Evolutionary conservation across 92 coral and sea anemone genomes (phyloP), one percentile per base, ranked within the genome.

Genomic region (Desmophyllum pertusum): DNA sequence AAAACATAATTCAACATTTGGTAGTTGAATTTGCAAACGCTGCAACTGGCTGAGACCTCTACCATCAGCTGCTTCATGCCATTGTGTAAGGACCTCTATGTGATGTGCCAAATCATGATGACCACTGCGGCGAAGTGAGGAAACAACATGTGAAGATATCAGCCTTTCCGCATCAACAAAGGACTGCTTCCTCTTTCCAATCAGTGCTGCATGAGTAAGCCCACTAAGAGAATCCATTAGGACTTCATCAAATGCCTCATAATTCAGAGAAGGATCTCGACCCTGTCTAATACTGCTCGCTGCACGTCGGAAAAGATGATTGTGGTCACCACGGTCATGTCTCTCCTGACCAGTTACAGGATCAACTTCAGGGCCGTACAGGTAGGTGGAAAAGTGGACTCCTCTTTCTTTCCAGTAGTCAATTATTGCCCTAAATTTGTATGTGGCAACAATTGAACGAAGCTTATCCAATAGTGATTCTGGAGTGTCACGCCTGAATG

Each of bases 21-120:
- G 23, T 68, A 48, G 40, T 45, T 73, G 62, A 45, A 73, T 17
- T 25, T 13, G 40, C 36, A n/a, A 73, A 1, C 76, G 7, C 11
- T 78, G 41, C 8, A 88, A 81, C 75, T 91, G 94, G 19, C 48
- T 53, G 15, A 90, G 33, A 10, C 94, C 86, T 27, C 91, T 61
- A 18, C 91, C 91, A 87, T 91, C 94, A n/a, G 87, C 11, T 2
- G 94, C 81, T 35, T 87, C 89, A 83, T 91, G 94, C 94, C 94
- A 91, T 27, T 84, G 43, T 0, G 89, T 87, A 7, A 87, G 11
- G 25, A 84, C 61, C 30, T 70, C 38, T 10, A 91, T 87, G 43
- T 33, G 68, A 6, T 68, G 15, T 5, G 89, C 94, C n/a, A 15
- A 23, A 59, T 87, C 91, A 41, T 0, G 61, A 5, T 74, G 31